Evolutionary conservation across 2,797 vertebrate species (phyloP).

Genomic region (Masticophis lateralis): DNA sequence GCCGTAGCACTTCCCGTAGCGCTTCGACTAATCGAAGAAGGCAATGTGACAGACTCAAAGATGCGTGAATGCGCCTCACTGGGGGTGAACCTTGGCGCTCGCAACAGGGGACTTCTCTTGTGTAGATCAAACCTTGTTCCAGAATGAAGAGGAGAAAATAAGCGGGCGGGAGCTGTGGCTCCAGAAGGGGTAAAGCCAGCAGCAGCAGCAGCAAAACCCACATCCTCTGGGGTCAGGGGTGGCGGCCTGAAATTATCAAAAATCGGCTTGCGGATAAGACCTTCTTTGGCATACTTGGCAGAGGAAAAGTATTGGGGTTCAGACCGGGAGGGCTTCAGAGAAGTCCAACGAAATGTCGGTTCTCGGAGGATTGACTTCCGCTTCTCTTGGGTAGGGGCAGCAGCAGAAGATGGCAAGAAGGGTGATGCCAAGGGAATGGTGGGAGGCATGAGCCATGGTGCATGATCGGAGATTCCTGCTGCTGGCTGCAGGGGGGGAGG

Average conservation of each 20-base stretch:
- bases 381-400: conserved; percentile 86
- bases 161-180: conserved; percentile 76
- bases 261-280: conserved; percentile 95
- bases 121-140: conserved; percentile 84
- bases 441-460: conserved; percentile 90
- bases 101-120: conserved; percentile 90
- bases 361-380: conserved; percentile 92
- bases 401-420: conserved; percentile 81
- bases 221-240: conserved; percentile 91
- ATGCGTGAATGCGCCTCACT: conserved; percentile 97
- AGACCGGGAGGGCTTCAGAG: conserved; percentile 84
- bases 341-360: conserved; percentile 96
- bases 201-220: conserved; percentile 81
- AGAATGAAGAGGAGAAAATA: conserved; percentile 86
- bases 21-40: conserved; percentile 64
- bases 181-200: conserved; percentile 76
- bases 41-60: conserved; percentile 93
- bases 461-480: conserved; percentile 79
- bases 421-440: conserved; percentile 79
- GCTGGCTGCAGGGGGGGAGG: conserved; percentile 80
- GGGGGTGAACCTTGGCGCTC: conserved; percentile 93
- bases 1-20: conserved; percentile 79
- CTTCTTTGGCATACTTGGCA: conserved; percentile 99
- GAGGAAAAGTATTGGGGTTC: conserved; percentile 95
- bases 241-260: conserved; percentile 98